A percentile compares a stretch with the other conserved stretches of the same genome.
Evolutionary conservation across 2,888 invertebrate species (phyloP).

Genomic region (Oxystoma pomonae): DNA sequence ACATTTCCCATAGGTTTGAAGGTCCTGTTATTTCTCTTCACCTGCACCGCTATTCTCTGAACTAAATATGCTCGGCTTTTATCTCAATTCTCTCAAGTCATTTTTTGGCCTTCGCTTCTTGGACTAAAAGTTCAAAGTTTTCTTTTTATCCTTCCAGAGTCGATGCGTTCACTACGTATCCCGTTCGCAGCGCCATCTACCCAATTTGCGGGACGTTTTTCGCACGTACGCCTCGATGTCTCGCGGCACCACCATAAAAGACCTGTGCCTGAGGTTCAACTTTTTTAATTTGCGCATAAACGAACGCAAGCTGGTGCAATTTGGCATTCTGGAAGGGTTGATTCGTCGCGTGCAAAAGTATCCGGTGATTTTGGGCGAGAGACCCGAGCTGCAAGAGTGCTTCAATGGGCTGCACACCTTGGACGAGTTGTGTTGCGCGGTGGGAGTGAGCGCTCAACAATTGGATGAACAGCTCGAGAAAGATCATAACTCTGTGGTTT

Average conservation of each 20-base stretch:
- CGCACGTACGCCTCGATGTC: constrained; percentile 65
- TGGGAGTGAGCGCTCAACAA: constrained; percentile 68
- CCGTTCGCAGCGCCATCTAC: constrained; percentile 45
- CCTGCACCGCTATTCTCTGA: too few species aligned
- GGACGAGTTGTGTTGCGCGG: constrained; percentile 89
- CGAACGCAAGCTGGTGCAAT: constrained; percentile 79
- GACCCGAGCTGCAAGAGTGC: constrained; percentile 54
- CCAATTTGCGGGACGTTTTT: constrained; percentile 56
- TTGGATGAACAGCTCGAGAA: constrained; percentile 80
- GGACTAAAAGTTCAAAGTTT: too few species aligned
- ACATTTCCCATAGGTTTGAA: too few species aligned
- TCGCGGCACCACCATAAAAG: constrained; percentile 65
- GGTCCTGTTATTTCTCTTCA: too few species aligned
- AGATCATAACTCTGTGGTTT: constrained; percentile 75
- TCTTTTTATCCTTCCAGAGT: too few species aligned
- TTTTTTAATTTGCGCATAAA: constrained; percentile 73
- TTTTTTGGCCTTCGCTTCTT: too few species aligned
- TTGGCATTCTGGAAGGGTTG: constrained; percentile 80
- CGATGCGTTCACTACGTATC: constrained; percentile 43
- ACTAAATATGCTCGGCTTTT: too few species aligned
- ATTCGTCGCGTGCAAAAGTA: constrained; percentile 75
- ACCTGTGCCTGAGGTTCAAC: constrained; percentile 65
- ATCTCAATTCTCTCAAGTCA: too few species aligned
- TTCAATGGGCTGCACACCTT: constrained; percentile 78
- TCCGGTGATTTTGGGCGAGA: constrained; percentile 41